These are phyloP conservation scores for Anguilla obscura DNA, from an alignment of 2,797 vertebrate species.

Conservation along the genomic window DNA sequence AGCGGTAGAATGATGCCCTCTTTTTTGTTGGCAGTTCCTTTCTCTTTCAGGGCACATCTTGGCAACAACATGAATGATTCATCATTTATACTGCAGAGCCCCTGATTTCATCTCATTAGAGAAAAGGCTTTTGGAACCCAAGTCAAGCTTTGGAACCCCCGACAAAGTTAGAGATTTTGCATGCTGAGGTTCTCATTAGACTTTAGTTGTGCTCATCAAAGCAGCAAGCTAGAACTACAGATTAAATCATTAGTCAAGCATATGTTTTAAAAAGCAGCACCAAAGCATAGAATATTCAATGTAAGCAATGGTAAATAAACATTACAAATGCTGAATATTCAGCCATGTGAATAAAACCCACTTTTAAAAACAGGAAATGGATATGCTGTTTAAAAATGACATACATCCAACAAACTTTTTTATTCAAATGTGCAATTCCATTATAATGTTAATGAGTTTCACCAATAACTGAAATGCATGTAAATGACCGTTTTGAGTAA, in stretches of 20 bases:
- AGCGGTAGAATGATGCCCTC: not conserved
- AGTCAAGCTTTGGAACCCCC: not conserved
- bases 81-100: slow-evolving; percentile 12
- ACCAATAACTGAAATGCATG: not conserved
- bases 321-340: not conserved
- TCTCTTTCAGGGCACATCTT: not conserved
- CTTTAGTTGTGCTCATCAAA: not conserved
- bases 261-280: not conserved
- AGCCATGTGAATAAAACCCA: not conserved
- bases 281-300: not conserved
- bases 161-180: not conserved
- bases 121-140: not conserved
- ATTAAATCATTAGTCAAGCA: slow-evolving; percentile 4
- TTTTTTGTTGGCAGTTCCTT: slow-evolving; percentile 1
- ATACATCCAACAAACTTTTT: not conserved
- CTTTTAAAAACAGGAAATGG: not conserved
- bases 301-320: not conserved
- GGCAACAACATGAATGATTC: not conserved
- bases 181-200: not conserved
- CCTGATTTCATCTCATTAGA: slow-evolving; percentile 13
- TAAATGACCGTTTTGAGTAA: not conserved
- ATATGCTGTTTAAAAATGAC: not conserved
- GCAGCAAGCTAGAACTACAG: not conserved
- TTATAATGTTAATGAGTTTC: not conserved
- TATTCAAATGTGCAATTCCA: not conserved